Evolutionary conservation across 2,888 invertebrate genomes (phyloP).

Genomic region (Eurois occulta): DNA sequence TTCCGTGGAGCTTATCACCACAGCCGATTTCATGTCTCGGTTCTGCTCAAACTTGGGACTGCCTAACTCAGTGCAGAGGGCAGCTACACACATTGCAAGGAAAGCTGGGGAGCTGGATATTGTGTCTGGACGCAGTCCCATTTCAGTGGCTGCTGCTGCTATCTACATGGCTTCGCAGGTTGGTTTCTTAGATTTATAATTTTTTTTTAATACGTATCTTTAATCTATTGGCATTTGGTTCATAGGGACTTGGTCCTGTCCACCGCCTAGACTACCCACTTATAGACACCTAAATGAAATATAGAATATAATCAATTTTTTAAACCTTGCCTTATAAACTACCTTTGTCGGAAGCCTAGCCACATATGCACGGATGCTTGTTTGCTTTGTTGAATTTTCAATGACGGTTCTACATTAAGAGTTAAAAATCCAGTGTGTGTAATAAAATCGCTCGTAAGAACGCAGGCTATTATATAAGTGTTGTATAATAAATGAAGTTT

Average conservation of each 20-base stretch:
- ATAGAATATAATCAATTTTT: not conserved
- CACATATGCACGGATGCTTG: not conserved
- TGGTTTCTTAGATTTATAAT: conserved; percentile 44
- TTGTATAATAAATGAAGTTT: not conserved
- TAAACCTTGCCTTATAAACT: not conserved
- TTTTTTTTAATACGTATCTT: no score
- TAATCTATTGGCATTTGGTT: not conserved
- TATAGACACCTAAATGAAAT: not conserved
- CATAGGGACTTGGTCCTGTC: not conserved
- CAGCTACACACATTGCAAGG: conserved; percentile 98
- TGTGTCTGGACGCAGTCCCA: conserved; percentile 99
- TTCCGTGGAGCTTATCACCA: conserved; percentile 99
- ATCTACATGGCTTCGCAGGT: conserved; percentile 99
- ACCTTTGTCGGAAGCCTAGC: not conserved
- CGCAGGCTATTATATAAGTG: not conserved
- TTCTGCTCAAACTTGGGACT: conserved; percentile 98
- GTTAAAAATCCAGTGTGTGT: not conserved
- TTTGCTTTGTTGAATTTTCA: not conserved
- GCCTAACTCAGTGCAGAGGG: conserved; percentile 96
- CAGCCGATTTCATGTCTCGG: conserved; percentile 99
- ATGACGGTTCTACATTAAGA: not conserved
- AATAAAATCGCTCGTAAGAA: not conserved
- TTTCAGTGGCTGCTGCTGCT: conserved; percentile 99
- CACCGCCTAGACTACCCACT: not conserved
- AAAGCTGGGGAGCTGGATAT: conserved; percentile 99